Percentiles rank a stretch among this genome's conserved stretches.
Conservation (phyloP, 2,113 vertebrate species). For the Cisticola juncidis region DNA sequence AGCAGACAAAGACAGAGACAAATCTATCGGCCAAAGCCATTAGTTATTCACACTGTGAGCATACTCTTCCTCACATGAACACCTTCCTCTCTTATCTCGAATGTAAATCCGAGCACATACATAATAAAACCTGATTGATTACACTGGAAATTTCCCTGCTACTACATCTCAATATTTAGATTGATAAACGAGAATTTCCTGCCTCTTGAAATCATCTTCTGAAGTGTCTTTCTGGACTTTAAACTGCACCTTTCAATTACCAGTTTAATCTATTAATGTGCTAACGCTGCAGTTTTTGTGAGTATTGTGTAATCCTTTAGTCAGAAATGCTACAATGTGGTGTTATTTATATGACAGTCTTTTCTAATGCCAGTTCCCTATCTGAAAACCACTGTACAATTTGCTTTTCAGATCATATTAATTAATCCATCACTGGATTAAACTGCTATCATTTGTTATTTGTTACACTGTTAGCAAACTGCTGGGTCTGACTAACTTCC, state of each 20-base stretch:
- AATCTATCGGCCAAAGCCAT: background rate
- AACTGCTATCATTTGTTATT: background rate
- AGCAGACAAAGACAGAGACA: background rate
- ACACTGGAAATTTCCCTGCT: background rate
- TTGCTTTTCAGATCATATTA: slow-evolving; percentile 4
- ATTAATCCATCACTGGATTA: slow-evolving; percentile 4
- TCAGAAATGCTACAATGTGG: background rate
- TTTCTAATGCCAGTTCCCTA: background rate
- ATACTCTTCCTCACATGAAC: background rate
- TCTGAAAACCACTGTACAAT: background rate
- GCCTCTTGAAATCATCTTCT: background rate
- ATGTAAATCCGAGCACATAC: background rate
- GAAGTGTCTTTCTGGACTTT: background rate
- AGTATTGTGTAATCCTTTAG: background rate
- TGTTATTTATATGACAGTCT: background rate
- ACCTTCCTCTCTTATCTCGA: background rate
- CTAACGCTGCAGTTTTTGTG: background rate
- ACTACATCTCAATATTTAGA: background rate
- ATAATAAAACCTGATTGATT: background rate
- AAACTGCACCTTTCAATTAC: background rate
- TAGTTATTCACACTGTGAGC: background rate
- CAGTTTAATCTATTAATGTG: background rate
- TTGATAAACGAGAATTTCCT: background rate
- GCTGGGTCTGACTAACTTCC: background rate
- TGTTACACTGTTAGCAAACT: background rate